phyloP scores from a whole-genome alignment of 2,888 invertebrate genomes.

The Andrena praecox region DNA sequence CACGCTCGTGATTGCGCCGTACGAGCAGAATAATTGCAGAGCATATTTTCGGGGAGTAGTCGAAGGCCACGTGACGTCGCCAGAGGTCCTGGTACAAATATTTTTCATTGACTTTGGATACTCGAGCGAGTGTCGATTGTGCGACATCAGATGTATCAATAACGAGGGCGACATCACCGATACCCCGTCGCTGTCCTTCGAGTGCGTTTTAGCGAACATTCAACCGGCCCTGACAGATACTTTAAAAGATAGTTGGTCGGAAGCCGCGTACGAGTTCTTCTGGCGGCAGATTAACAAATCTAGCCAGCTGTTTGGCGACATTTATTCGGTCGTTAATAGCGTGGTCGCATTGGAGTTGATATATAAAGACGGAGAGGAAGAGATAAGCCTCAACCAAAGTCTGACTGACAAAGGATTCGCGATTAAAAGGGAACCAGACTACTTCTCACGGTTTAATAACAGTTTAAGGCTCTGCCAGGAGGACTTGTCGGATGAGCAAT shows the following conservation, averaged over 20 bases:
- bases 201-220: conserved; percentile 90
- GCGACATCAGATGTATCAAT: conserved; percentile 80
- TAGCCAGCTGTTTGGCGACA: conserved; percentile 84
- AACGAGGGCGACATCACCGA: conserved; percentile 75
- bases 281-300: conserved; percentile 79
- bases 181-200: conserved; percentile 88
- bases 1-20: conserved; percentile 87
- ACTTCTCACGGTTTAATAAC: conserved; percentile 87
- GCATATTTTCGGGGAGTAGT: conserved; percentile 78
- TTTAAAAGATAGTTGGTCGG: conserved; percentile 88
- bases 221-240: conserved; percentile 89
- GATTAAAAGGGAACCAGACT: conserved; percentile 90
- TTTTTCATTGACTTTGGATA: conserved; percentile 93
- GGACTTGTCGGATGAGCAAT: conserved; percentile 76
- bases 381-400: conserved; percentile 87
- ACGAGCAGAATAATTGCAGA: conserved; percentile 81
- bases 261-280: conserved; percentile 86
- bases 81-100: conserved; percentile 85
- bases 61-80: conserved; percentile 35
- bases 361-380: conserved; percentile 64
- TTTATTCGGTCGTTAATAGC: conserved; percentile 93
- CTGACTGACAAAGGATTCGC: conserved; percentile 89
- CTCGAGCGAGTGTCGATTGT: conserved; percentile 85
- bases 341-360: conserved; percentile 90
- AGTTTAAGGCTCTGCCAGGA: conserved; percentile 83